Conservation (phyloP, 1,140 invertebrate genomes). For the Drosophila sp. region DNA sequence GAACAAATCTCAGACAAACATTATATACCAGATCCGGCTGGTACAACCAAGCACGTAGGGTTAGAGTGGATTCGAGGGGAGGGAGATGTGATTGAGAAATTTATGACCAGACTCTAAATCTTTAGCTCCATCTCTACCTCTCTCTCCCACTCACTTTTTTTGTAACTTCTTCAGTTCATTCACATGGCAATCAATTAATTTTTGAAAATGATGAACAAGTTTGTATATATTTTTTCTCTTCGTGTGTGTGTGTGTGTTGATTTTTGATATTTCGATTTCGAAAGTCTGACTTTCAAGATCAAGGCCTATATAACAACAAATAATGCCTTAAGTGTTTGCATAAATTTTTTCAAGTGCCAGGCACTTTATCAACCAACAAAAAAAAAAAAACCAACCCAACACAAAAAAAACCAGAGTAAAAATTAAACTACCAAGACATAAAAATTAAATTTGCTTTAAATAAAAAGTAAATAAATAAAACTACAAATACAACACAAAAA, state of each 20-base stretch:
- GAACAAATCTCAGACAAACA: slow-evolving; percentile 38
- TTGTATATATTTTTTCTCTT: not conserved
- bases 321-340: slow-evolving; percentile 65
- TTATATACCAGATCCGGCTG: slow-evolving; percentile 65
- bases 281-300: slow-evolving; percentile 78
- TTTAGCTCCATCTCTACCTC: slow-evolving; percentile 37
- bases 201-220: slow-evolving; percentile 26
- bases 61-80: not conserved
- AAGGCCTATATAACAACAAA: slow-evolving; percentile 62
- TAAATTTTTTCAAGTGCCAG: slow-evolving; percentile 72
- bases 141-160: not conserved
- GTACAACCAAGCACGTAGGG: slow-evolving; percentile 64
- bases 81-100: slow-evolving; percentile 31
- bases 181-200: slow-evolving; percentile 65
- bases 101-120: slow-evolving; percentile 52
- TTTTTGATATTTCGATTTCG: slow-evolving; percentile 50
- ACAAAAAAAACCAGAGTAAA: slow-evolving; percentile 64
- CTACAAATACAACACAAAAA: slow-evolving; percentile 19
- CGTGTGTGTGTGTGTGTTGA: not conserved
- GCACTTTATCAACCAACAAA: slow-evolving; percentile 47
- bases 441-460: slow-evolving; percentile 62
- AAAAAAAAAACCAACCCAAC: slow-evolving; percentile 3
- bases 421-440: slow-evolving; percentile 53
- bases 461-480: slow-evolving; percentile 74
- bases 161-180: slow-evolving; percentile 56